These are phyloP conservation scores for Macropodus opercularis DNA, from an alignment of 2,797 vertebrate species.

Conservation along the genomic window DNA sequence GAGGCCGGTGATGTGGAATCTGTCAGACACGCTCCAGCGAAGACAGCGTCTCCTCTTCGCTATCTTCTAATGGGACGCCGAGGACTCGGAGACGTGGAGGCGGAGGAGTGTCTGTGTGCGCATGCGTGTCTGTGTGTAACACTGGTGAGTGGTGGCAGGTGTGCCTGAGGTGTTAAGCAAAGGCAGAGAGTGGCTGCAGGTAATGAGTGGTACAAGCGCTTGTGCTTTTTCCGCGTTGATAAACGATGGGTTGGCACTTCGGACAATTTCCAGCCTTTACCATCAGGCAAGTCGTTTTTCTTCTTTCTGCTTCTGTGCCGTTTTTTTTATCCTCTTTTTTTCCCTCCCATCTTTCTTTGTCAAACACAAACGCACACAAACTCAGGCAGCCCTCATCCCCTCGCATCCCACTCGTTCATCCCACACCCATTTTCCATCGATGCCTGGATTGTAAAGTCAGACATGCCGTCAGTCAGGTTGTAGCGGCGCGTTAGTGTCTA, in stretches of 20 bases:
- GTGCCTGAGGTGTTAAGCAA: slow-evolving; percentile 59
- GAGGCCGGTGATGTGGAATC: slow-evolving; percentile 46
- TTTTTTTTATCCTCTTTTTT: slow-evolving; percentile 1
- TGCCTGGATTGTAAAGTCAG: too few species aligned
- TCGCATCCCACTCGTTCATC: not conserved
- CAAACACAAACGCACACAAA: slow-evolving; percentile 3
- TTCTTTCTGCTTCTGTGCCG: slow-evolving; percentile 16
- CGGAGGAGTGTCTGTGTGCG: slow-evolving; percentile 15
- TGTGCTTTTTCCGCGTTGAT: slow-evolving; percentile 63
- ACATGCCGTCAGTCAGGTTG: slow-evolving; percentile 14
- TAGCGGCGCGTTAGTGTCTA: slow-evolving; percentile 38
- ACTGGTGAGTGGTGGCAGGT: slow-evolving; percentile 41
- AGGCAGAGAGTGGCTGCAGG: slow-evolving; percentile 49
- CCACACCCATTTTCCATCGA: too few species aligned
- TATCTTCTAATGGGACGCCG: slow-evolving; percentile 55
- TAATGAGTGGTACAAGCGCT: slow-evolving; percentile 64
- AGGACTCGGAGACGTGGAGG: slow-evolving; percentile 40
- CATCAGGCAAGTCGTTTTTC: slow-evolving; percentile 68
- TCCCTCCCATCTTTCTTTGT: slow-evolving; percentile 26
- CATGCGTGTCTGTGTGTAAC: slow-evolving; percentile 4
- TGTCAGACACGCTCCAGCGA: slow-evolving; percentile 60
- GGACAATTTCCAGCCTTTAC: slow-evolving; percentile 69
- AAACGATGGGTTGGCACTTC: slow-evolving; percentile 66
- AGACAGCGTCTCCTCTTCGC: slow-evolving; percentile 53
- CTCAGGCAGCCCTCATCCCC: not conserved